Conservation (phyloP, 1,140 invertebrate genomes). For the Chrysoperla carnea region DNA sequence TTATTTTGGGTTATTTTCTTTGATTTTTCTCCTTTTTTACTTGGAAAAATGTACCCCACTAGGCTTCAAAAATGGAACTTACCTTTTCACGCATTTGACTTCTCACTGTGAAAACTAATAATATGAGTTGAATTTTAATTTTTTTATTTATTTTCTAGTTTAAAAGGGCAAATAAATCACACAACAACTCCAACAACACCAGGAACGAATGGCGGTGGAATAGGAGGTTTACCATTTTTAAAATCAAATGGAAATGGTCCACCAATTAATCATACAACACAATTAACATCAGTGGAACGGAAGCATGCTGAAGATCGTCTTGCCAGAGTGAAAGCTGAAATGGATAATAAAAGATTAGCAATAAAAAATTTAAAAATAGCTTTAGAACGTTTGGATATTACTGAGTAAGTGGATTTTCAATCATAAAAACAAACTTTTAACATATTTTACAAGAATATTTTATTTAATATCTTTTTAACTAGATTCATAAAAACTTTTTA, state of each 20-base stretch:
- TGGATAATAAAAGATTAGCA: constrained; percentile 47
- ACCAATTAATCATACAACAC: constrained; percentile 11
- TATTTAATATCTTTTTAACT: too few relatives aligned
- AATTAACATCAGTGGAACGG: constrained; percentile 30
- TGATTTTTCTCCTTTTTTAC: too few relatives aligned
- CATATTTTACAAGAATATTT: too few relatives aligned
- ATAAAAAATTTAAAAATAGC: constrained; percentile 59
- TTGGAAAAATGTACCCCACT: too few relatives aligned
- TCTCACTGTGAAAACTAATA: too few relatives aligned
- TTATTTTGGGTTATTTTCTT: too few relatives aligned
- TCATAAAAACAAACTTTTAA: too few relatives aligned
- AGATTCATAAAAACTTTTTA: too few relatives aligned
- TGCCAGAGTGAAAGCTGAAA: constrained; percentile 40
- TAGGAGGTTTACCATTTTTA: constrained; percentile 29
- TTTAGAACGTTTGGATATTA: constrained; percentile 57
- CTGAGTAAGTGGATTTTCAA: constrained; percentile 41
- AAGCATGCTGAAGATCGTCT: constrained; percentile 49
- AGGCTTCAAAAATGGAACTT: too few relatives aligned
- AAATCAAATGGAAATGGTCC: constrained; percentile 18
- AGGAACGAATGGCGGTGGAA: constrained; percentile 29
- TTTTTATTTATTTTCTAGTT: background rate
- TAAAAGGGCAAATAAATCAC: background rate
- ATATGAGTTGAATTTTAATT: too few relatives aligned
- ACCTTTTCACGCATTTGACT: too few relatives aligned
- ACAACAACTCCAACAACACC: constrained; percentile 9